Conservation (phyloP, 2,888 invertebrate genomes). For the Lasioglossum oenotherae region DNA sequence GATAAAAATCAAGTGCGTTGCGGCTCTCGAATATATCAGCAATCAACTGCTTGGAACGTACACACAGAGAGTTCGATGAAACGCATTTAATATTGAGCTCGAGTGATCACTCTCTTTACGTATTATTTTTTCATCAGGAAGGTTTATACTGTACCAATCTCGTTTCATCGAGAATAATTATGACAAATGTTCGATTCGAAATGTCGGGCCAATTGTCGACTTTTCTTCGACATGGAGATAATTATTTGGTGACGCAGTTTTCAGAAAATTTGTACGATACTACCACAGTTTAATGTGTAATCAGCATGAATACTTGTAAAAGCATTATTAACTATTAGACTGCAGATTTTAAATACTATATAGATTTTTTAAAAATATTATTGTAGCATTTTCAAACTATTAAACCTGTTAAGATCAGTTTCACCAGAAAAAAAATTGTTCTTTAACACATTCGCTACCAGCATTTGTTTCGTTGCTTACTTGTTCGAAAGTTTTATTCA, state of each 20-base stretch:
- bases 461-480: too few species aligned
- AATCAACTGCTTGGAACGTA: not conserved
- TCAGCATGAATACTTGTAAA: too few species aligned
- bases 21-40: not conserved
- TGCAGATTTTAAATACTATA: too few species aligned
- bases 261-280: not conserved
- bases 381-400: too few species aligned
- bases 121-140: not conserved
- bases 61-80: not conserved
- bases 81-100: not conserved
- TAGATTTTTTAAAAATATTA: too few species aligned
- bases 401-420: too few species aligned
- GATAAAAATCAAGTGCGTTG: conserved; percentile 1
- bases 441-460: too few species aligned
- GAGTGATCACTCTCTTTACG: not conserved
- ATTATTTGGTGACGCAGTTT: not conserved
- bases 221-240: not conserved
- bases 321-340: too few species aligned
- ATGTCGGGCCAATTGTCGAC: not conserved
- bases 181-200: not conserved
- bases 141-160: not conserved
- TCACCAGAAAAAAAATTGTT: too few species aligned
- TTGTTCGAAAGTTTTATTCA: too few species aligned
- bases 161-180: not conserved
- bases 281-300: not conserved